Conservation (phyloP, 2,113 vertebrate genomes). For the Speoplatyrhinus poulsoni region DNA sequence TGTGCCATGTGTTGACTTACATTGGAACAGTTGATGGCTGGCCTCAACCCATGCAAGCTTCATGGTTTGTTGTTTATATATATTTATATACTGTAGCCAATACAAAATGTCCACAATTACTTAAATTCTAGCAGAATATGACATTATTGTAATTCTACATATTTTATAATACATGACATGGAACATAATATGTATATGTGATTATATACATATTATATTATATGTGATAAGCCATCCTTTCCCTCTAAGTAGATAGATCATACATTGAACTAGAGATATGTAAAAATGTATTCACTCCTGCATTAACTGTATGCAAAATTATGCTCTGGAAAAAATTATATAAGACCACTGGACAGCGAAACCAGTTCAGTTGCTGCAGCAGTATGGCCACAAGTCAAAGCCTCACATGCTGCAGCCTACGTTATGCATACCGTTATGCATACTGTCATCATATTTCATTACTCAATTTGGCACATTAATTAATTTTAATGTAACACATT, state of each 20-base stretch:
- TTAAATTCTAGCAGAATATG: not conserved
- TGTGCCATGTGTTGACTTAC: conserved; percentile 20
- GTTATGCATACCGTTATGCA: not conserved
- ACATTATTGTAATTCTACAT: not conserved
- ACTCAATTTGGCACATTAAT: not conserved
- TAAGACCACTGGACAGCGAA: no score
- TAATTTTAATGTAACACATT: not conserved
- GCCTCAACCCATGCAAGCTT: conserved; percentile 14
- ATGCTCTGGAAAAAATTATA: not conserved
- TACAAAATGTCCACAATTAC: no score
- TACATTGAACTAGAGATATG: not conserved
- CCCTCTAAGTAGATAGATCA: not conserved
- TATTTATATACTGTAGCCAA: conserved; percentile 13
- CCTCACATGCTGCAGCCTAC: not conserved
- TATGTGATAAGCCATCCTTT: not conserved
- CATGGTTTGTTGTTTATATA: conserved; percentile 28
- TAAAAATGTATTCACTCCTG: not conserved
- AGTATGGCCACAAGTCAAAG: no score
- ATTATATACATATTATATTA: not conserved
- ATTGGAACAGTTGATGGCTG: conserved; percentile 1
- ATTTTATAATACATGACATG: not conserved
- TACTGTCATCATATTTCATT: not conserved
- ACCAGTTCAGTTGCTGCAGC: no score
- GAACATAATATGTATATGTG: not conserved
- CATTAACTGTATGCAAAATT: not conserved